phyloP scores from a whole-genome alignment of 2,113 vertebrate species.

The Macaca mulatta region DNA sequence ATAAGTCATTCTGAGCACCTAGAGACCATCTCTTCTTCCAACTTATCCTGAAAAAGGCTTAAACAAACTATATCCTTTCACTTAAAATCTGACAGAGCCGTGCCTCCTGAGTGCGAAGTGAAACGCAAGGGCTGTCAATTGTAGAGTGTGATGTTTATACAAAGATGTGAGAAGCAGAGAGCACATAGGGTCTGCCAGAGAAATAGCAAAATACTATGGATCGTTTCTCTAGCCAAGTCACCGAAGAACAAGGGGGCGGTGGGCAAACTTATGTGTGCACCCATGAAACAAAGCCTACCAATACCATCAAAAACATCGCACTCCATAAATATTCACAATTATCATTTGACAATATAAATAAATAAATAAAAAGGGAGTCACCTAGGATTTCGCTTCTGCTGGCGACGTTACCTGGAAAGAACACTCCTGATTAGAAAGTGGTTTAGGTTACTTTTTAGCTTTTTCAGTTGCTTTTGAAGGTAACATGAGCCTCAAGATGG shows the following conservation, averaged over 20 bases:
- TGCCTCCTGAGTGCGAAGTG: neutral
- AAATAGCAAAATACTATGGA: neutral
- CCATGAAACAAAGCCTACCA: constrained; percentile 44
- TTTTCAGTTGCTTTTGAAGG: constrained; percentile 80
- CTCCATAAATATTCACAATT: neutral
- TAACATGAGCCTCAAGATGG: constrained; percentile 81
- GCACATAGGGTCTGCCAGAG: neutral
- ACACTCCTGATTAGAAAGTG: constrained; percentile 79
- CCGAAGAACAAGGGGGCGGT: neutral
- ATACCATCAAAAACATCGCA: neutral
- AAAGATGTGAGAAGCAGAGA: neutral
- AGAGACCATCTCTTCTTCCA: neutral
- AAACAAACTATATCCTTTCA: constrained; percentile 15
- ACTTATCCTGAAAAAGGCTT: neutral
- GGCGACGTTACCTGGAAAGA: constrained; percentile 69
- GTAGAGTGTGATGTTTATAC: constrained; percentile 20
- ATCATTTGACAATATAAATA: neutral
- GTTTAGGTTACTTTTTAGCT: constrained; percentile 77
- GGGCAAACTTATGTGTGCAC: neutral
- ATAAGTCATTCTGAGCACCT: neutral
- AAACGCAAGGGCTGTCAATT: constrained; percentile 37
- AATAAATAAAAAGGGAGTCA: constrained; percentile 51
- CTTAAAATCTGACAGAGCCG: constrained; percentile 26
- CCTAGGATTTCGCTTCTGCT: constrained; percentile 70
- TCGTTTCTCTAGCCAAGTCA: neutral